These are phyloP conservation scores for Scrobipalpa costella DNA, from an alignment of 2,888 invertebrate species.

Conservation along the genomic window DNA sequence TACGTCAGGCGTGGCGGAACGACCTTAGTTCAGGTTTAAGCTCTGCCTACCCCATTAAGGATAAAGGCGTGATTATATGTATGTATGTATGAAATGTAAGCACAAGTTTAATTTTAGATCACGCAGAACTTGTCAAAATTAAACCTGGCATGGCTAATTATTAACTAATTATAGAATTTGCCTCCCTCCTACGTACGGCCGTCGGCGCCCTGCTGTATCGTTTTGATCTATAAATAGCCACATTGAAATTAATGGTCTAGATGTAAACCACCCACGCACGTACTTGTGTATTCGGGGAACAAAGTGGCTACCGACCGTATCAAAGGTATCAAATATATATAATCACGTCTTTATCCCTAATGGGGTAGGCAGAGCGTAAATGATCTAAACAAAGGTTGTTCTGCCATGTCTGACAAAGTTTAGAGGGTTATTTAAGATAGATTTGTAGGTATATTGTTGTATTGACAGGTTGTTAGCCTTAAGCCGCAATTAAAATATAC, in stretches of 20 bases:
- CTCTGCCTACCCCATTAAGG: no score
- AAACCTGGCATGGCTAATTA: not conserved
- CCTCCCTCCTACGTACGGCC: conserved; percentile 29
- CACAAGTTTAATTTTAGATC: conserved; percentile 2
- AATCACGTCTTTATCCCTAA: no score
- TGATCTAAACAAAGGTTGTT: no score
- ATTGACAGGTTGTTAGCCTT: no score
- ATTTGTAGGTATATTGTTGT: no score
- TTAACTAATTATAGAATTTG: conserved; percentile 8
- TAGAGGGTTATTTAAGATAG: no score
- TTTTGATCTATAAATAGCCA: conserved; percentile 65
- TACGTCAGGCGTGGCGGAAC: no score
- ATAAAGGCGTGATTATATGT: no score
- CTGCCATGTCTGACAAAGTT: no score
- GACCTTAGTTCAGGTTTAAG: no score
- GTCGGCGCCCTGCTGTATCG: conserved; percentile 57
- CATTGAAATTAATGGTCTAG: conserved; percentile 62
- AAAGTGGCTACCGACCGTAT: not conserved
- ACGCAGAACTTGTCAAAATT: conserved; percentile 20
- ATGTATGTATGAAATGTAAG: not conserved
- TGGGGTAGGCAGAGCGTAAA: no score
- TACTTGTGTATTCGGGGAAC: conserved; percentile 29
- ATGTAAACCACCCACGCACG: conserved; percentile 63
- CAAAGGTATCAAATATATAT: not conserved
- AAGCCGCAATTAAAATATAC: no score